phyloP scores from a whole-genome alignment of 2,113 vertebrate species.

The Ictalurus furcatus region DNA sequence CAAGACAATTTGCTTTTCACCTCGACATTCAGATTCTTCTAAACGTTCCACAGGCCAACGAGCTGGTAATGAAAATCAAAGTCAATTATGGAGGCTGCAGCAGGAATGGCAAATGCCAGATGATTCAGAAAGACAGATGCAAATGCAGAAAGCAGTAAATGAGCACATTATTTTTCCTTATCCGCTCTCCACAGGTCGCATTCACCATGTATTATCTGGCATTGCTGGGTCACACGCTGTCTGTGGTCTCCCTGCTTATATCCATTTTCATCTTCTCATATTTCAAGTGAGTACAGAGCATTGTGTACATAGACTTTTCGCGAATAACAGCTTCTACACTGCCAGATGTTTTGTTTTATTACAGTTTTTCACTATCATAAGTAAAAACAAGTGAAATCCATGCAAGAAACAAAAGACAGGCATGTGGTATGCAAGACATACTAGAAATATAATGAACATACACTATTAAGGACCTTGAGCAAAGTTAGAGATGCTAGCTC shows the following conservation, averaged over 20 bases:
- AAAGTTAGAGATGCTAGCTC: neutral
- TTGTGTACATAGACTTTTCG: neutral
- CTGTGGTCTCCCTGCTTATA: slow-evolving; percentile 73
- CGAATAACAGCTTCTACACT: neutral
- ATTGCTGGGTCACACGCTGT: slow-evolving; percentile 73
- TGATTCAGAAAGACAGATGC: neutral
- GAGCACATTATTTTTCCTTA: neutral
- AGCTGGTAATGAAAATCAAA: neutral
- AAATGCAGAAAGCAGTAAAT: neutral
- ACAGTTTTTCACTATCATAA: neutral
- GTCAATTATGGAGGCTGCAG: neutral
- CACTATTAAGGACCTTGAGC: neutral
- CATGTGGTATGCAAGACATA: neutral
- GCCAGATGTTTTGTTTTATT: neutral
- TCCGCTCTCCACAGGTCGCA: slow-evolving; percentile 59
- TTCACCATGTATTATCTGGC: slow-evolving; percentile 71
- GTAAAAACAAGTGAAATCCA: neutral
- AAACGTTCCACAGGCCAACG: neutral
- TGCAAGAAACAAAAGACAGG: neutral
- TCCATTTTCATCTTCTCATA: slow-evolving; percentile 78
- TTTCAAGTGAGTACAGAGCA: slow-evolving; percentile 73
- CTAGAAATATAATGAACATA: neutral
- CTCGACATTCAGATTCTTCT: neutral
- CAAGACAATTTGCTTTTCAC: neutral
- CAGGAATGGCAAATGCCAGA: neutral